Base-by-base conservation (phyloP, 1,140 invertebrate genomes). In the Cotesia vestalis region DNA sequence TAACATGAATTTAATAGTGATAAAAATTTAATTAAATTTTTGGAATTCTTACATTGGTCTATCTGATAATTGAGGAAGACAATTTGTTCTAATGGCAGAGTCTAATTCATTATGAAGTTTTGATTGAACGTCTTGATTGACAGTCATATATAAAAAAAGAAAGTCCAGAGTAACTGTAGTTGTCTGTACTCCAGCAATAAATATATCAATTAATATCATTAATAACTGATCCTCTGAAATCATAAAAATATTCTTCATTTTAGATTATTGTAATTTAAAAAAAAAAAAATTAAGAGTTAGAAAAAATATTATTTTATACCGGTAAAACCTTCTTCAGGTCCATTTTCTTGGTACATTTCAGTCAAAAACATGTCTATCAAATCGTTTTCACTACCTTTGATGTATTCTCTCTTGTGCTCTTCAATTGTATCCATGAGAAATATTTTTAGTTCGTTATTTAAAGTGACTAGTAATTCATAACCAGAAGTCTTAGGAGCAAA, bases 321-420 rank as follows among this genome's bases (percentile, higher is more conserved):
- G 67, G 89, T 90, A 74, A 92, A 94, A 9, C 87, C 88, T 8
- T 82, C 77, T 27, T 84, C 81, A 2, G 84, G 79, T 1, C 78
- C 79, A 71, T 85, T 83, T 11, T 83, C 78, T 35, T 84, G 71
- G 51, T 90, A 81, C 88, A 94, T 92, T 86, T 94, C 90, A 52
- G 89, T 85, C 3, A 96, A 85, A 80, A 92, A 95, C 40, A 91
- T 89, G 78, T 94, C 94, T 59, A 96, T 94, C 35, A 95, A 90
- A 79, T 96, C 94, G 14, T 88, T 82, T 36, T 88, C 88, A 35
- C 67, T 60, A 2, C 84, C 81, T 35, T 88, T 64, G 14, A 86
- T 78, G 59, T 90, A 88, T 1, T 81, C 87, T 40, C 79, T 77
- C 60, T 89, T 88, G 73, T 94, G 92, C 20, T 91, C 89, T 1